A percentile compares a stretch with the other conserved stretches of the same genome.
These are phyloP conservation scores for Bos indicus DNA, from an alignment of 2,113 vertebrate genomes.

Conservation along the genomic window DNA sequence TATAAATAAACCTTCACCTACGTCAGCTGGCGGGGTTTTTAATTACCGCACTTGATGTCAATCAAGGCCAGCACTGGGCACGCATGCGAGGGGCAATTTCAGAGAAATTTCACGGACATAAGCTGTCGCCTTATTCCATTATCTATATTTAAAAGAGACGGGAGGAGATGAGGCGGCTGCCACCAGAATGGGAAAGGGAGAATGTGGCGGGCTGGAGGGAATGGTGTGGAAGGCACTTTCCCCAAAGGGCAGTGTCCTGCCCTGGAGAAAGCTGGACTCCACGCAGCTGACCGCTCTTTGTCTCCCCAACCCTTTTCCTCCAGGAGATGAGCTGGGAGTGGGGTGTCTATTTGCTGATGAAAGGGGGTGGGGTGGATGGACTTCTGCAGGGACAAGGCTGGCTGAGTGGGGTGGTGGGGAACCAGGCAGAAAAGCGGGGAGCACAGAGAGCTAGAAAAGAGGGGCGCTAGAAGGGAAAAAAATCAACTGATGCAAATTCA, in stretches of 20 bases:
- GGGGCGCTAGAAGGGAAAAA: slow-evolving; percentile 66
- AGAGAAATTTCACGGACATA: neutral
- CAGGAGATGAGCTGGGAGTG: neutral
- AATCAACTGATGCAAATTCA: slow-evolving; percentile 68
- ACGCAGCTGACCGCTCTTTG: neutral
- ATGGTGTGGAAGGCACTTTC: neutral
- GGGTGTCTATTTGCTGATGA: neutral
- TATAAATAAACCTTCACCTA: slow-evolving; percentile 72
- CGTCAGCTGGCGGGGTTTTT: slow-evolving; percentile 66
- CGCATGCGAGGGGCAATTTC: slow-evolving; percentile 20
- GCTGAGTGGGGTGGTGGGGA: neutral
- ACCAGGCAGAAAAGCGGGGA: neutral
- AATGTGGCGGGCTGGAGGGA: rapidly evolving
- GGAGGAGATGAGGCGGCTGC: neutral
- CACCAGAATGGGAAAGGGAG: neutral
- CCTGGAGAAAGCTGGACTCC: neutral
- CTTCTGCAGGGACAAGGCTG: neutral
- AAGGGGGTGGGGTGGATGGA: neutral
- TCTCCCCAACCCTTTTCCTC: neutral
- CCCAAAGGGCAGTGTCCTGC: neutral
- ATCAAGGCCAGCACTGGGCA: slow-evolving; percentile 54
- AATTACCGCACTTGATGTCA: slow-evolving; percentile 70
- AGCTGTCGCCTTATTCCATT: slow-evolving; percentile 33
- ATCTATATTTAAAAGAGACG: neutral
- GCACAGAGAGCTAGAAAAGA: neutral